These are phyloP conservation scores for Drosophila dunni DNA, from an alignment of 1,140 invertebrate genomes.

Conservation along the genomic window DNA sequence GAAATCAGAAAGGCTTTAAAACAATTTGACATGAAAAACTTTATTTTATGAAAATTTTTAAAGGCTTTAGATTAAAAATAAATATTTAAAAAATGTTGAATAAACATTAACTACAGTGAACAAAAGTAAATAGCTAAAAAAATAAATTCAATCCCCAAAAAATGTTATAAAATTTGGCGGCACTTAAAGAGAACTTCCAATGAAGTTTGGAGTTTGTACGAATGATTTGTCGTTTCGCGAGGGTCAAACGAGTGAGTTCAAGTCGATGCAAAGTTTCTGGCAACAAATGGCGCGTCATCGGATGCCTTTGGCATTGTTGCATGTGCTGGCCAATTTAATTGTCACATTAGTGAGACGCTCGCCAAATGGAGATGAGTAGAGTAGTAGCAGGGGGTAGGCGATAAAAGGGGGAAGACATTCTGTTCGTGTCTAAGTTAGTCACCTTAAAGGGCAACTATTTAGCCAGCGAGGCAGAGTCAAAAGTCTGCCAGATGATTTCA, in stretches of 20 bases:
- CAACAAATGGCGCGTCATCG: conserved; percentile 10
- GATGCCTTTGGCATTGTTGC: conserved; percentile 18
- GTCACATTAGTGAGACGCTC: conserved; percentile 58
- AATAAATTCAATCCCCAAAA: too few relatives aligned
- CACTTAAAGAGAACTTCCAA: too few relatives aligned
- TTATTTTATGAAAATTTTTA: too few relatives aligned
- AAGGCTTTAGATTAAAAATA: too few relatives aligned
- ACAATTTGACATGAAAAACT: too few relatives aligned
- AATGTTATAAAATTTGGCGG: too few relatives aligned
- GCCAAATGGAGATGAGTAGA: conserved; percentile 8
- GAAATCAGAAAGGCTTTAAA: too few relatives aligned
- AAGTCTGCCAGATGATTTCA: conserved; percentile 41
- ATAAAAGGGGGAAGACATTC: neutral
- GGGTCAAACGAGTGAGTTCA: neutral
- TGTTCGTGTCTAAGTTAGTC: conserved; percentile 64
- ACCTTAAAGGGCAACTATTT: conserved; percentile 75
- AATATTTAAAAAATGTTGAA: too few relatives aligned
- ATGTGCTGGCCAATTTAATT: conserved; percentile 63
- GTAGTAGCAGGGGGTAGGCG: too few relatives aligned
- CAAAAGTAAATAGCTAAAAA: too few relatives aligned
- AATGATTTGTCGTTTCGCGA: neutral
- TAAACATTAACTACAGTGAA: too few relatives aligned
- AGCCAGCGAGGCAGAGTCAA: conserved; percentile 12
- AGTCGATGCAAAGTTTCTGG: conserved; percentile 11
- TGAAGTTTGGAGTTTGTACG: too few relatives aligned